Evolutionary conservation across 2,797 vertebrate genomes (phyloP), one percentile per base, ranked within the genome.

Genomic region (Neomorphus geoffroyi): DNA sequence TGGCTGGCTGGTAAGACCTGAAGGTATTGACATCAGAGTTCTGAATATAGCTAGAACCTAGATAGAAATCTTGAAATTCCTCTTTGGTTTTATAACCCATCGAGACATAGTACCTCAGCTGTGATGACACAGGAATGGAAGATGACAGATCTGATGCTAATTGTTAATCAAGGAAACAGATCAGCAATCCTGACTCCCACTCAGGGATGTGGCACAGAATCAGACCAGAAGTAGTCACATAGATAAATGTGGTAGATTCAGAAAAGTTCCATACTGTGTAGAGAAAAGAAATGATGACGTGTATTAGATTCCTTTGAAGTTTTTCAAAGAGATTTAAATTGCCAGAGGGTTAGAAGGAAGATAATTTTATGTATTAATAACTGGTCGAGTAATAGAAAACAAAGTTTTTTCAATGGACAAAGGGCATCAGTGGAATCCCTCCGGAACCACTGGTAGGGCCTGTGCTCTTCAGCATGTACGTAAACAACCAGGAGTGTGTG

Each of bases 131-230:
- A 81, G 80, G 82, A 90, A 56, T 62, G 77, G 41, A 72, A 66
- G n/a, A 62, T 66, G 80, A 95, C 41, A 72, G 69, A 75, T 39
- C 30, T 61, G 73, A 69, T 56, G 54, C 35, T 62, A 46, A 81
- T 67, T 93, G 88, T 90, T 88, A 90, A 90, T 86, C 65, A 80
- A 84, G 58, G 39, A 79, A 88, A 75, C 15, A 75, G 75, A 54
- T 57, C 57, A 72, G 18, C 19, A 50, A 13, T 61, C 46, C 61
- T 78, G 37, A 86, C 27, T 90, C 88, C 57, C 65, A 83, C 37
- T 65, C 30, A 17, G 50, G 57, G 54, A 50, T 53, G 24, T 18
- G 30, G 72, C 80, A 92, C 24, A 66, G 51, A 15, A 21, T 50
- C 64, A 45, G 43, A 62, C 65, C 28, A 41, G 70, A 58, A 43